Base-by-base conservation (phyloP, 1,140 invertebrate genomes). In the Stenopsyche tienmushanensis region DNA sequence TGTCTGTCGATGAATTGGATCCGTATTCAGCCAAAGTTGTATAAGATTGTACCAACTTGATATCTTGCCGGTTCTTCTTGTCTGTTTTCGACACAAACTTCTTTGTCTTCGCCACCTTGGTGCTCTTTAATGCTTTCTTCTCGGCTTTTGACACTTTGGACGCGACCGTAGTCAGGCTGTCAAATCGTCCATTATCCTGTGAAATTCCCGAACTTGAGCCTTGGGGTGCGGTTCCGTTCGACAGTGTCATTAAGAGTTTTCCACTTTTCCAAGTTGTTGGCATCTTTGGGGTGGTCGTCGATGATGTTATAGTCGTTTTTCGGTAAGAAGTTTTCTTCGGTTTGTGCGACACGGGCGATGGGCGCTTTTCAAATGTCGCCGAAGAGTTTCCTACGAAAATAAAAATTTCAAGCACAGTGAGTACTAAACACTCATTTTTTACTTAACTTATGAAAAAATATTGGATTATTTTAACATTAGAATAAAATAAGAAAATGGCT, bases 331-430 rank as follows among this genome's bases (percentile, higher is more conserved):
- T 24, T 34, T 53, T 54, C 20, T 64, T 64, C 1, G 34, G n/a
- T 47, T 64, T 62, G 25, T 24, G 54, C 15, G 41, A 26, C 3
- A 44, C 23, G 1, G 24, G 49, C 17, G 49, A 23, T 3, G 62
- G 49, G 13, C 23, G 21, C 23, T 44, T 26, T 49, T 64, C 62
- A 10, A 64, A 20, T 23, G 34, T 24, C 23, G 52, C n/a, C 8
- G 62, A 54, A 18, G 50, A 54, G 15, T 64, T 64, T 10, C 52
- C 62, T 64, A 34, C n/a, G n/a, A 55, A 55, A 26, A 25, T 20
- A 3, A 60, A 47, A 47, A 47, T 17, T 34, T 13, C 13, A 58
- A 26, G 25, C 10, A 54, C 17, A 54, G 52, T 13, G n/a, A 8
- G 25, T 20, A 39, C 2, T 21, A 8, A 8, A 18, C 3, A 39